Percentiles rank a stretch among this genome's conserved stretches.
These are phyloP conservation scores for Aldabrachelys gigantea DNA, from an alignment of 2,113 vertebrate species.

Conservation along the genomic window DNA sequence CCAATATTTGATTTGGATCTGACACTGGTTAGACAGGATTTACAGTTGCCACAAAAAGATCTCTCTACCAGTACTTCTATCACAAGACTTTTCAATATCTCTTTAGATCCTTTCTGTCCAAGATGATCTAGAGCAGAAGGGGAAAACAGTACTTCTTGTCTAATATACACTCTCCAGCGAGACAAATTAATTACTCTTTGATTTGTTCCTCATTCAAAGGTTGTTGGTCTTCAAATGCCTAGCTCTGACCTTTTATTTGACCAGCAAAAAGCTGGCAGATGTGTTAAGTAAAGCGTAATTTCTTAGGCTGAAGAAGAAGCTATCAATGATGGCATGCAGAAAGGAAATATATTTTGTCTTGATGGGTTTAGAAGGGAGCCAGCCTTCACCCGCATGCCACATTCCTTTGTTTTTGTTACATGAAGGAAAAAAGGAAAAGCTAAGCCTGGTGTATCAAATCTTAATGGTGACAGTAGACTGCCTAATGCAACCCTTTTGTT, in stretches of 20 bases:
- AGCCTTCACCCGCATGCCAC: neutral
- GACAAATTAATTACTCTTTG: neutral
- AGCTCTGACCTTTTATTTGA: neutral
- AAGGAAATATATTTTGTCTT: neutral
- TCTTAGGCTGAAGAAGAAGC: neutral
- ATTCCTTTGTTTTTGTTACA: neutral
- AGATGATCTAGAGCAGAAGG: neutral
- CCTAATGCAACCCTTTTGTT: neutral
- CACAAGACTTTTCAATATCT: constrained; percentile 18
- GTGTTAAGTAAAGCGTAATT: neutral
- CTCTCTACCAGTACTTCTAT: neutral
- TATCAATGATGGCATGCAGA: neutral
- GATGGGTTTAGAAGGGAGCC: neutral
- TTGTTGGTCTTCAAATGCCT: neutral
- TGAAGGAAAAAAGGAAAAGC: neutral
- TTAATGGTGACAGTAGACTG: neutral
- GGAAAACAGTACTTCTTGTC: neutral
- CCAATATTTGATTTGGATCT: constrained; percentile 37
- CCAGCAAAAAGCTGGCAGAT: neutral
- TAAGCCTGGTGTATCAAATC: neutral
- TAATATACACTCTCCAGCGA: neutral
- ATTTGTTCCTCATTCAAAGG: neutral
- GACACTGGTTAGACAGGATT: neutral
- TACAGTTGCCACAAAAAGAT: constrained; percentile 45
- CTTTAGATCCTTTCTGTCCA: neutral